These are phyloP conservation scores for Bostrychus sinensis DNA, from an alignment of 2,113 vertebrate species.

Conservation along the genomic window DNA sequence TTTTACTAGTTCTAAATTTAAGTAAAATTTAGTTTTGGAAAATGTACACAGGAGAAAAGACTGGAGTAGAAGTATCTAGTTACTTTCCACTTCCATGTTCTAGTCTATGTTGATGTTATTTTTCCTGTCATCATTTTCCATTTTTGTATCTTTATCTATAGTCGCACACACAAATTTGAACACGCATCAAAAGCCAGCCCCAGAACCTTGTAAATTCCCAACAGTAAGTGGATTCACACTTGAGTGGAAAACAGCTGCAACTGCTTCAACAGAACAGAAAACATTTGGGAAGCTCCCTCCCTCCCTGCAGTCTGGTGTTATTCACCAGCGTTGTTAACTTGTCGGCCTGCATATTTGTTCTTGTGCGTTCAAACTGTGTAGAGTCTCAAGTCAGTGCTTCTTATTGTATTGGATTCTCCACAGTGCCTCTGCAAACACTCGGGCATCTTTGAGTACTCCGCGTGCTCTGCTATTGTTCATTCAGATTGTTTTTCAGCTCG, in stretches of 20 bases:
- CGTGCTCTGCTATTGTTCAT: neutral
- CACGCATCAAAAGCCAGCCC: slow-evolving; percentile 7
- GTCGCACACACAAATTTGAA: neutral
- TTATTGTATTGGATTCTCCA: slow-evolving; percentile 13
- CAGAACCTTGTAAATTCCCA: slow-evolving; percentile 11
- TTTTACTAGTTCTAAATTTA: no score
- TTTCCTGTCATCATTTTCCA: neutral
- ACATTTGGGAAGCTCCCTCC: slow-evolving; percentile 21
- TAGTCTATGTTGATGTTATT: neutral
- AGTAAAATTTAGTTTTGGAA: no score
- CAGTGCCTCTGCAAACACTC: neutral
- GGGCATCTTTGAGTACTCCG: neutral
- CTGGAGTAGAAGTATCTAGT: neutral
- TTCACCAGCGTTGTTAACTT: slow-evolving; percentile 15
- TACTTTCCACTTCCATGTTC: neutral
- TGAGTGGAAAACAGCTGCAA: slow-evolving; percentile 36
- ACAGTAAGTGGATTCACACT: slow-evolving; percentile 23
- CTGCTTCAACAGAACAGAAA: slow-evolving; percentile 24
- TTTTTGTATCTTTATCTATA: neutral
- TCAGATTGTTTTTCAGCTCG: slow-evolving; percentile 13
- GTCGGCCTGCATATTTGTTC: slow-evolving; percentile 5
- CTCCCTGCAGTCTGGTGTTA: slow-evolving; percentile 13
- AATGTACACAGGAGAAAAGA: no score
- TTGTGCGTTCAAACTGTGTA: slow-evolving; percentile 8
- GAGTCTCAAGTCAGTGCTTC: slow-evolving; percentile 38